Evolutionary conservation across 2,797 vertebrate species (phyloP).

Genomic region (Pelochelys cantorii): DNA sequence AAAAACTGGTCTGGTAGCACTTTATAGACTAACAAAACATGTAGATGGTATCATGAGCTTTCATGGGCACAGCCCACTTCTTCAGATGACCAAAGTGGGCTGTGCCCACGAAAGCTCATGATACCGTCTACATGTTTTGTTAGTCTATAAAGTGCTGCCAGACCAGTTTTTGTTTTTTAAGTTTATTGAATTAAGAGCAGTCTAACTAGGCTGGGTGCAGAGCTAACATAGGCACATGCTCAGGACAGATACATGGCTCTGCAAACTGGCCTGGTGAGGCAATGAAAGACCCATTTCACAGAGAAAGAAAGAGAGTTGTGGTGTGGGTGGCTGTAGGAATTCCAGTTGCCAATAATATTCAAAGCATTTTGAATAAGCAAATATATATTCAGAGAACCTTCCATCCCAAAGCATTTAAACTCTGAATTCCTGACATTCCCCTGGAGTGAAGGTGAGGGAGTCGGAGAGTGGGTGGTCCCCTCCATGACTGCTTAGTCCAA

Average conservation of each 20-base stretch:
- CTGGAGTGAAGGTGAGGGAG: neutral
- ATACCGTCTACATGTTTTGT: too few relatives aligned
- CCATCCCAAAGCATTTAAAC: neutral
- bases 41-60: too few relatives aligned
- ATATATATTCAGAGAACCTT: slow-evolving; percentile 1
- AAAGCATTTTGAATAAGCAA: slow-evolving; percentile 45
- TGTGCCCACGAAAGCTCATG: too few relatives aligned
- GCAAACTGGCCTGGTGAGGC: slow-evolving; percentile 71
- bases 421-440: neutral
- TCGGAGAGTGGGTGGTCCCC: neutral
- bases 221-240: slow-evolving; percentile 70
- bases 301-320: neutral
- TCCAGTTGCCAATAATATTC: slow-evolving; percentile 48
- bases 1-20: too few relatives aligned
- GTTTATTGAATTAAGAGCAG: slow-evolving; percentile 1
- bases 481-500: neutral
- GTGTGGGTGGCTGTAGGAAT: slow-evolving; percentile 52
- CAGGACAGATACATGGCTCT: slow-evolving; percentile 73
- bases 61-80: too few relatives aligned
- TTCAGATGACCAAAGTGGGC: too few relatives aligned
- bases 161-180: too few relatives aligned
- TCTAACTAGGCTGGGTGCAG: slow-evolving; percentile 67
- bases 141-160: too few relatives aligned
- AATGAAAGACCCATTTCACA: slow-evolving; percentile 38
- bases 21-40: too few relatives aligned